Percentiles rank a stretch among this genome's conserved stretches.
Conservation (phyloP, 2,888 invertebrate species). For the Drosophila hawaiiensis region DNA sequence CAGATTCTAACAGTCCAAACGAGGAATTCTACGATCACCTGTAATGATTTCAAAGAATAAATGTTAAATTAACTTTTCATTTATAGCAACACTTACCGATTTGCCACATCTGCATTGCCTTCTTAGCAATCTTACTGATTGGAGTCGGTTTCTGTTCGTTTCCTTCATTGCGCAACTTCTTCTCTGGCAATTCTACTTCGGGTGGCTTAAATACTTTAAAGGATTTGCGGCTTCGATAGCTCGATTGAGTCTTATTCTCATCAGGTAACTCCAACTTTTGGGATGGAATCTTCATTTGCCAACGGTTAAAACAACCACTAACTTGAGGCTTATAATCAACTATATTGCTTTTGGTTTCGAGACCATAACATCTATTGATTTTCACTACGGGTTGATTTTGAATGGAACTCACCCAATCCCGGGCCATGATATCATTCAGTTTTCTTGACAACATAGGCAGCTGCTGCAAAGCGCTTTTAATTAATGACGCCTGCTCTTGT, state of each 20-base stretch:
- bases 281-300: conserved; percentile 17
- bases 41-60: background rate
- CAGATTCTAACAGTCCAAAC: background rate
- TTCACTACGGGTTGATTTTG: background rate
- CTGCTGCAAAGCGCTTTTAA: no score
- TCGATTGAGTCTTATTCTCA: background rate
- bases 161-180: background rate
- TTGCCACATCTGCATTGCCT: conserved; percentile 15
- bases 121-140: background rate
- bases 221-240: background rate
- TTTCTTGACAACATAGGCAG: conserved; percentile 19
- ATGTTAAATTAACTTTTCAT: background rate
- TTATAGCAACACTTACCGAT: conserved; percentile 19
- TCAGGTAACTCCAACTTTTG: background rate
- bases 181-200: background rate
- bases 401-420: background rate
- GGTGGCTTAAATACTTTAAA: background rate
- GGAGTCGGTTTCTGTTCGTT: background rate
- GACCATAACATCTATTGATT: background rate
- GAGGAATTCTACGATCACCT: conserved; percentile 13
- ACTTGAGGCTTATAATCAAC: conserved; percentile 11
- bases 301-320: background rate
- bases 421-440: conserved; percentile 23
- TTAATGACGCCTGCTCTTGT: background rate
- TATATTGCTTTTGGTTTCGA: background rate